These are phyloP conservation scores for Trichoplusia ni DNA, from an alignment of 1,140 invertebrate genomes.

Conservation along the genomic window DNA sequence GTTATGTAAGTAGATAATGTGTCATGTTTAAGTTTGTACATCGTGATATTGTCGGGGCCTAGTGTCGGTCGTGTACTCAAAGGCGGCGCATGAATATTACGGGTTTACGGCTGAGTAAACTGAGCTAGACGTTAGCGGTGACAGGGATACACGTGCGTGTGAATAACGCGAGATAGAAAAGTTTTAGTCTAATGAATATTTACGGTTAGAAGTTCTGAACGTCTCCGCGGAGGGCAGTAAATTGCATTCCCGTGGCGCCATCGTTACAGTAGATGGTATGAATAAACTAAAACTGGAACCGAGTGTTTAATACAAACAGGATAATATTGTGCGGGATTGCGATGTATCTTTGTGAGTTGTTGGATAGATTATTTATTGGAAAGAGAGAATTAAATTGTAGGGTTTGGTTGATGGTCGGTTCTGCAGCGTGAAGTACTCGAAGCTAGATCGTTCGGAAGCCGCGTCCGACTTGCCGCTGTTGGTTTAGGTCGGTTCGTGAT, in stretches of 20 bases:
- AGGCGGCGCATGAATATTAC: slow-evolving; percentile 1
- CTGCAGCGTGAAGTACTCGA: neutral
- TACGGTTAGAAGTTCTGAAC: slow-evolving; percentile 45
- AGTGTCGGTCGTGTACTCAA: neutral
- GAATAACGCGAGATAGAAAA: slow-evolving; percentile 37
- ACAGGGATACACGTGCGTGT: slow-evolving; percentile 7
- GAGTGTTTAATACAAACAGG: neutral
- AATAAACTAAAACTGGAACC: slow-evolving; percentile 4
- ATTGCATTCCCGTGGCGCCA: slow-evolving; percentile 31
- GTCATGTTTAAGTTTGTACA: neutral
- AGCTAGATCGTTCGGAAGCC: slow-evolving; percentile 13
- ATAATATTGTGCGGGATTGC: neutral
- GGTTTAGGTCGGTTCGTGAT: slow-evolving; percentile 10
- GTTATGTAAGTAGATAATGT: neutral
- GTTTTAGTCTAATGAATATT: slow-evolving; percentile 57
- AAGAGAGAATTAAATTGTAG: slow-evolving; percentile 17
- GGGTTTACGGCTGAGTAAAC: slow-evolving; percentile 5
- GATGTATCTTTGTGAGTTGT: neutral
- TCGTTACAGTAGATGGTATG: neutral
- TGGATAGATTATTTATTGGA: neutral
- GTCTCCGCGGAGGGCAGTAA: slow-evolving; percentile 40
- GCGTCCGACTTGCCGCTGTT: slow-evolving; percentile 3
- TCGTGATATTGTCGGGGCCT: neutral
- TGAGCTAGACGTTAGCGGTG: slow-evolving; percentile 8
- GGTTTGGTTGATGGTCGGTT: slow-evolving; percentile 3